Evolutionary conservation across 2,888 invertebrate genomes (phyloP).

Genomic region (Noctua janthina): DNA sequence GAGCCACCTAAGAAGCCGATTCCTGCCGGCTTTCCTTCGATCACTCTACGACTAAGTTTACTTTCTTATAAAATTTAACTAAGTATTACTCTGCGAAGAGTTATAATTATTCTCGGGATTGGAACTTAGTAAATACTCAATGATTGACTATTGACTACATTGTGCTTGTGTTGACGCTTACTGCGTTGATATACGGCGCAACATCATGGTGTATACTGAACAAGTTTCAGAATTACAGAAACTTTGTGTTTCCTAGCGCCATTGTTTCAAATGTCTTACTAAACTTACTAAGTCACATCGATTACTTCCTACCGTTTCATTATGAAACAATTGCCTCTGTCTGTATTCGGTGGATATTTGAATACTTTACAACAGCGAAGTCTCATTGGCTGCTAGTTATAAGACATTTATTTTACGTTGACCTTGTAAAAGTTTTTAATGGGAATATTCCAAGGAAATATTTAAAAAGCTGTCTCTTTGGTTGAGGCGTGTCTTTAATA

Average conservation of each 20-base stretch:
- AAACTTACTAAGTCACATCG: too few species aligned
- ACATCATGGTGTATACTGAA: slow-evolving; percentile 1
- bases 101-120: too few species aligned
- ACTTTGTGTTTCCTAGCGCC: neutral
- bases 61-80: too few species aligned
- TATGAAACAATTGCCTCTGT: too few species aligned
- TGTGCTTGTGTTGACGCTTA: neutral
- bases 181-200: neutral
- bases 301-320: neutral
- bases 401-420: slow-evolving; percentile 1
- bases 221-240: slow-evolving; percentile 1
- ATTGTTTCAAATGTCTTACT: neutral
- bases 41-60: too few species aligned
- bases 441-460: neutral
- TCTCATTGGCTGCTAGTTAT: slow-evolving; percentile 7
- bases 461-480: slow-evolving; percentile 6
- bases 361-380: neutral
- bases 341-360: neutral
- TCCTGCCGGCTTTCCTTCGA: too few species aligned
- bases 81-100: too few species aligned
- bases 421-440: slow-evolving; percentile 20
- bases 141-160: too few species aligned
- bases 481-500: neutral
- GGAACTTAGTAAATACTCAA: too few species aligned
- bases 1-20: too few species aligned